phyloP scores from a whole-genome alignment of 1,140 invertebrate species.

The Drosophila asahinai region DNA sequence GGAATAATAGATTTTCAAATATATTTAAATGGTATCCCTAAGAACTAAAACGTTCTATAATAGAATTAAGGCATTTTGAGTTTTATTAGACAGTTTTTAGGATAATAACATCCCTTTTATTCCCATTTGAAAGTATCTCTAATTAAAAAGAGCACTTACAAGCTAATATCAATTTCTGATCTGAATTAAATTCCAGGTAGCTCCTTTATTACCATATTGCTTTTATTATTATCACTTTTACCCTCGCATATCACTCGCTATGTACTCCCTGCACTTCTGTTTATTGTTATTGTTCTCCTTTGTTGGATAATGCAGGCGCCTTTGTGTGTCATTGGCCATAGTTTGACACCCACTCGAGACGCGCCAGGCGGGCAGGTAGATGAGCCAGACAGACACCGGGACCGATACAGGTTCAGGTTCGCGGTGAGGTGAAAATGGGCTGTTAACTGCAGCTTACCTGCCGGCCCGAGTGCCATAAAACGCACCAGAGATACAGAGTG shows the following conservation, averaged over 20 bases:
- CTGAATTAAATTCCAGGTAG: not conserved
- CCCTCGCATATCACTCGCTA: constrained; percentile 22
- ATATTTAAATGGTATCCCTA: not conserved
- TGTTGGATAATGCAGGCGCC: constrained; percentile 46
- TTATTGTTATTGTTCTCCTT: constrained; percentile 48
- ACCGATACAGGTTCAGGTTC: constrained; percentile 7
- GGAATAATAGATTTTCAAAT: no score
- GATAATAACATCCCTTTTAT: not conserved
- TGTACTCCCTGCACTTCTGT: constrained; percentile 22
- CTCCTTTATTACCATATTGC: not conserved
- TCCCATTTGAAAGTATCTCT: not conserved
- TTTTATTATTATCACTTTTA: not conserved
- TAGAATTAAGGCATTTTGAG: not conserved
- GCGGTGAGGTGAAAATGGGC: constrained; percentile 25
- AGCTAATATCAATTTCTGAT: not conserved
- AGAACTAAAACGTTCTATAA: not conserved
- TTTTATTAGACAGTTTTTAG: not conserved
- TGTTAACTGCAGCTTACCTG: constrained; percentile 45
- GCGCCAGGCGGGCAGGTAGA: constrained; percentile 41
- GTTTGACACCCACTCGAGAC: constrained; percentile 56
- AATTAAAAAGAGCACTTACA: not conserved
- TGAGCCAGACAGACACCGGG: not conserved
- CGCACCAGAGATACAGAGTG: constrained; percentile 12
- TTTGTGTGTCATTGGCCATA: constrained; percentile 46
- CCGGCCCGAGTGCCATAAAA: constrained; percentile 18